phyloP scores from a whole-genome alignment of 2,113 vertebrate species.

The Cinclus cinclus region DNA sequence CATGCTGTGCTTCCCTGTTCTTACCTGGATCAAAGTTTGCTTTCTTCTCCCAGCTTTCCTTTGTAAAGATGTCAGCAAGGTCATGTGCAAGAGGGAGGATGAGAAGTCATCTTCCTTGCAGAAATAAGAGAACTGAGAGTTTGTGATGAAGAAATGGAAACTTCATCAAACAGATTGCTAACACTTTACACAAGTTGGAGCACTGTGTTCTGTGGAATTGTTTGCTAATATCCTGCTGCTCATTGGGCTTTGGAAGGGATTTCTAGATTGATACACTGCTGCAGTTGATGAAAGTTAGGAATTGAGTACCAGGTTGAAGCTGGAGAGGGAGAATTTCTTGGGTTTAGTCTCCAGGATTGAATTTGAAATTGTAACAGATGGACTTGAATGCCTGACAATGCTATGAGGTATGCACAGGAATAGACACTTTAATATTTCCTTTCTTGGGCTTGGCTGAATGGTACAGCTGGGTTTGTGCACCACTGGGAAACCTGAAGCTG shows the following conservation, averaged over 20 bases:
- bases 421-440: background rate
- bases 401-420: background rate
- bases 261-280: background rate
- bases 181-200: background rate
- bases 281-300: background rate
- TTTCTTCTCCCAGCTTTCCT: background rate
- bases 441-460: background rate
- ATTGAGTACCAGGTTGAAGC: background rate
- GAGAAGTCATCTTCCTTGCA: background rate
- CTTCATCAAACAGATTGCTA: background rate
- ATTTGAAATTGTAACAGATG: background rate
- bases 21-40: background rate
- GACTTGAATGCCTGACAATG: background rate
- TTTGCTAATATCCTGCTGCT: background rate
- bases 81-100: background rate
- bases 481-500: background rate
- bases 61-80: background rate
- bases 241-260: background rate
- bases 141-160: background rate
- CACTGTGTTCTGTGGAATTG: background rate
- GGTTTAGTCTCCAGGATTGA: background rate
- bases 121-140: background rate
- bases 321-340: background rate
- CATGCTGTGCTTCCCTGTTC: background rate
- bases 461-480: background rate